Conservation (phyloP, 2,797 vertebrate genomes). For the Pseudomugil gertrudae region DNA sequence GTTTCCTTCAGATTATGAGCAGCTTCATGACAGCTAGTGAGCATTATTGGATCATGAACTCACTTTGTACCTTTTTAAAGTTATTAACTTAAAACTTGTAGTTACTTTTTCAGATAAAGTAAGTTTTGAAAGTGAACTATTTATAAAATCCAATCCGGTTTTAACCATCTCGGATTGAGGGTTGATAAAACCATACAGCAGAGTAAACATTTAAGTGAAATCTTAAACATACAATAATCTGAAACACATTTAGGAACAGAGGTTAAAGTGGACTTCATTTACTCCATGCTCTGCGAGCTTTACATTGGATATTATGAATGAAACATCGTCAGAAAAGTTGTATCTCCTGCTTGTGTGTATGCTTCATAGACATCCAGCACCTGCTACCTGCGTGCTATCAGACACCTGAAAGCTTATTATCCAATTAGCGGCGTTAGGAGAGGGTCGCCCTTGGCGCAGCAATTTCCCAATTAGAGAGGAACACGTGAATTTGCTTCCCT, state of each 20-base stretch:
- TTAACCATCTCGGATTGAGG: background rate
- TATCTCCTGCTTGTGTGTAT: background rate
- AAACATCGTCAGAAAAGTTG: background rate
- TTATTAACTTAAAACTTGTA: too few relatives aligned
- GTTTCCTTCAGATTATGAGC: background rate
- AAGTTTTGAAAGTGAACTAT: too few relatives aligned
- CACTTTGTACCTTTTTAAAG: background rate
- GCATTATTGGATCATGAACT: background rate
- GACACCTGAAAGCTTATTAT: constrained; percentile 71
- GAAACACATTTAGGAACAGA: background rate
- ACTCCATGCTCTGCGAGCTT: background rate
- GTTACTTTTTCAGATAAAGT: background rate
- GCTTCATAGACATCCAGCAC: background rate
- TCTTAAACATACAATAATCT: background rate
- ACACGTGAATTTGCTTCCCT: constrained; percentile 67
- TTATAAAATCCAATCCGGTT: background rate
- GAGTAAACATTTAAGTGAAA: too few relatives aligned
- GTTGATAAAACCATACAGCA: background rate
- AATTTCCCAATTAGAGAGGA: constrained; percentile 63
- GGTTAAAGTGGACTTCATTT: background rate
- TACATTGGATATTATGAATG: background rate
- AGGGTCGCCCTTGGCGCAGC: constrained; percentile 37
- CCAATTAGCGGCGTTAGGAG: constrained; percentile 70
- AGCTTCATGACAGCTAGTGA: background rate
- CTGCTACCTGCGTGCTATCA: background rate